Percentiles rank a stretch among this genome's conserved stretches.
Conservation (phyloP, 2,888 invertebrate genomes). For the Galerucella nymphaeae region DNA sequence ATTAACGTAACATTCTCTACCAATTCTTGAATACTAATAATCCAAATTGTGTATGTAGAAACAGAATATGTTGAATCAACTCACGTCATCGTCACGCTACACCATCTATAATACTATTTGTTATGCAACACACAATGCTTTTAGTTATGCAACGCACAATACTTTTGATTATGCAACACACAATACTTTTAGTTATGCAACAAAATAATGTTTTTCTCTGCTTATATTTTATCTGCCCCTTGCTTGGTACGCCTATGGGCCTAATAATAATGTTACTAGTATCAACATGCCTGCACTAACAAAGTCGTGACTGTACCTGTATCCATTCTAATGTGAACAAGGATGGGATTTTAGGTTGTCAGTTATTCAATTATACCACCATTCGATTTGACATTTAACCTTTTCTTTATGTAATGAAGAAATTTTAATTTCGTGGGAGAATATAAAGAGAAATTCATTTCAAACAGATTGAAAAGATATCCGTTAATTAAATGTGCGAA, state of each 20-base stretch:
- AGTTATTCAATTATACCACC: conserved; percentile 27
- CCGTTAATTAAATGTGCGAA: conserved; percentile 12
- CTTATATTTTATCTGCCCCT: too few species aligned
- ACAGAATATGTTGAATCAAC: neutral
- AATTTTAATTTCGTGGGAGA: conserved; percentile 16
- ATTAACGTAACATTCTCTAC: neutral
- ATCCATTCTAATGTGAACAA: conserved; percentile 18
- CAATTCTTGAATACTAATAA: conserved; percentile 4
- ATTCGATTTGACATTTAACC: conserved; percentile 19
- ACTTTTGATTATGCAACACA: too few species aligned
- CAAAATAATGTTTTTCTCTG: too few species aligned
- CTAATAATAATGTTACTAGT: neutral
- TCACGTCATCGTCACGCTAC: too few species aligned
- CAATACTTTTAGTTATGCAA: too few species aligned
- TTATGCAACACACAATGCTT: too few species aligned
- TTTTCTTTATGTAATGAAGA: conserved; percentile 15
- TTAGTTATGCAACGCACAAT: too few species aligned
- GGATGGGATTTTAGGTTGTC: conserved; percentile 28
- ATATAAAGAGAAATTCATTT: conserved; percentile 15
- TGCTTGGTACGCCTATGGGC: neutral
- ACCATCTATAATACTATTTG: too few species aligned
- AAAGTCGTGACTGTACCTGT: conserved; percentile 26
- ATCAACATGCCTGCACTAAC: neutral
- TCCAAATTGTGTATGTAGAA: neutral
- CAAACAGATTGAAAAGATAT: conserved; percentile 7